Percentiles rank a stretch among this genome's conserved stretches.
phyloP scores from a whole-genome alignment of 2,888 invertebrate genomes.

The Dryobota labecula region DNA sequence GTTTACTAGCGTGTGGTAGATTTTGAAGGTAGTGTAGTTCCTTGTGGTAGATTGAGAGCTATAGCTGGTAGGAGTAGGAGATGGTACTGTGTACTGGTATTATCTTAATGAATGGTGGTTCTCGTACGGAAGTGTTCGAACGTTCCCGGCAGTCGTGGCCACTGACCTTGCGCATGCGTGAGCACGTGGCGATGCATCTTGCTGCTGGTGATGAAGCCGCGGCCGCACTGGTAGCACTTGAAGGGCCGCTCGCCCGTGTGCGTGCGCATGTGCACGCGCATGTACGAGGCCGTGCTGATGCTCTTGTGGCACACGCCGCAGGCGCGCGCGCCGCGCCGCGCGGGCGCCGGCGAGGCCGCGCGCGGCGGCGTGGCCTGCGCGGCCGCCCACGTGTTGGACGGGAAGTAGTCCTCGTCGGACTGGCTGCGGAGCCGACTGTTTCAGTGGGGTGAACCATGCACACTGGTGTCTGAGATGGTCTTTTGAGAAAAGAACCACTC shows the following conservation, averaged over 20 bases:
- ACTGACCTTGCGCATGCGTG: slow-evolving; percentile 77
- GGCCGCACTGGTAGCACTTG: slow-evolving; percentile 79
- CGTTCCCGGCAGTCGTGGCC: no score
- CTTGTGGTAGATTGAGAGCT: not conserved
- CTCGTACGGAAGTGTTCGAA: no score
- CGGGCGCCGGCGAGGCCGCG: not conserved
- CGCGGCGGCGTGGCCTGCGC: slow-evolving; percentile 48
- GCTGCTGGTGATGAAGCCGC: slow-evolving; percentile 84
- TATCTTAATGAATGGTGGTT: no score
- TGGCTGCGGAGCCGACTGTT: slow-evolving; percentile 69
- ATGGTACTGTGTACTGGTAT: no score
- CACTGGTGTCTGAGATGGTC: no score
- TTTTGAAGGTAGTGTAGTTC: not conserved
- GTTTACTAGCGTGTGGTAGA: not conserved
- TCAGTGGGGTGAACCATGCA: no score
- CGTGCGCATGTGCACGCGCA: slow-evolving; percentile 83
- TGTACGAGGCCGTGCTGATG: slow-evolving; percentile 79
- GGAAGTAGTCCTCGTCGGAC: slow-evolving; percentile 85
- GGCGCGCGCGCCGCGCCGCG: slow-evolving; percentile 25
- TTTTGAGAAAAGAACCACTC: no score
- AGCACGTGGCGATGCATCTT: slow-evolving; percentile 86
- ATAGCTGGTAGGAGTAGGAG: no score
- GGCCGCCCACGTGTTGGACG: slow-evolving; percentile 81
- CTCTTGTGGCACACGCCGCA: slow-evolving; percentile 73
- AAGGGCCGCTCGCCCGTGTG: slow-evolving; percentile 85